Percentiles rank a stretch among this genome's conserved stretches.
phyloP scores from a whole-genome alignment of 2,113 vertebrate genomes.

The Corapipo altera region DNA sequence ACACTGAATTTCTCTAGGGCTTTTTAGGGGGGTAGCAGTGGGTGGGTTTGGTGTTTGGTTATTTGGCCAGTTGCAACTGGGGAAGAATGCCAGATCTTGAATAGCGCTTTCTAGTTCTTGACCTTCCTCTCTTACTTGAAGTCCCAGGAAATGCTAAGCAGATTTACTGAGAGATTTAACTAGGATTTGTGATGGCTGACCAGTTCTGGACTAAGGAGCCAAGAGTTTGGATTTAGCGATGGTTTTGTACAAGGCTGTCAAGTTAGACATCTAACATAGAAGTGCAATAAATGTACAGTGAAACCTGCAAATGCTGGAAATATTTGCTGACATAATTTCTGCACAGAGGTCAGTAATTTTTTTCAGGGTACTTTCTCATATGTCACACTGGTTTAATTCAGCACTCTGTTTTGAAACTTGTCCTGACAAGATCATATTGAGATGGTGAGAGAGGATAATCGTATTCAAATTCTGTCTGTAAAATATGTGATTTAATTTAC shows the following conservation, averaged over 20 bases:
- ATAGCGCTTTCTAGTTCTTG: neutral
- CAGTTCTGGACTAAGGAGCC: neutral
- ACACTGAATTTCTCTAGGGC: neutral
- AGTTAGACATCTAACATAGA: neutral
- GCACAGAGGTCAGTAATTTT: neutral
- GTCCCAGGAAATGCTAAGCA: constrained; percentile 8
- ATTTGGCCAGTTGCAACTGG: neutral
- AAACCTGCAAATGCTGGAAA: neutral
- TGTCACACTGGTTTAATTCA: neutral
- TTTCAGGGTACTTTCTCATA: neutral
- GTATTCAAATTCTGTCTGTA: neutral
- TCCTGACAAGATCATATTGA: neutral
- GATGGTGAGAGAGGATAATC: neutral
- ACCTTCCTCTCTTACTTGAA: neutral
- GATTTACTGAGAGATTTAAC: neutral
- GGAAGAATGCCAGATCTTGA: neutral
- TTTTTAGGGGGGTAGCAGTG: neutral
- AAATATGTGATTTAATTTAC: constrained; percentile 29
- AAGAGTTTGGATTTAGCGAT: neutral
- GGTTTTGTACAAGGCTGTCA: neutral
- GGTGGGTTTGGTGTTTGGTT: neutral
- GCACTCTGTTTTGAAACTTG: neutral
- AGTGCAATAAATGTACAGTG: neutral
- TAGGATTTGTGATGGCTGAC: neutral
- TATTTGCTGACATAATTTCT: neutral